These are phyloP conservation scores for Ametastegia equiseti DNA, from an alignment of 2,888 invertebrate species.

Conservation along the genomic window DNA sequence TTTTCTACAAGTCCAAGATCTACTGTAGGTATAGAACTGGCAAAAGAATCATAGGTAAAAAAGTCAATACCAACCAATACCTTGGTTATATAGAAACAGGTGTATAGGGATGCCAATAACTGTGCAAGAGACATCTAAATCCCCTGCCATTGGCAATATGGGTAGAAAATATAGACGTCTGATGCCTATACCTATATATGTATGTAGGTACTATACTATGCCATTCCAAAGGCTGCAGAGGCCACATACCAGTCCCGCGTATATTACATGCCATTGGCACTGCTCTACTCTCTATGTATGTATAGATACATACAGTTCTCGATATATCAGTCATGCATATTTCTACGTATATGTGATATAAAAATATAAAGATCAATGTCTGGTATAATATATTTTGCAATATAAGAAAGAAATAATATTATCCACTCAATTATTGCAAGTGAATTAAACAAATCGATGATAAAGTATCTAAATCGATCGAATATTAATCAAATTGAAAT, in stretches of 20 bases:
- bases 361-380: too few species aligned
- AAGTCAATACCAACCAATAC: neutral
- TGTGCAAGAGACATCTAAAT: neutral
- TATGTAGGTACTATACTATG: too few species aligned
- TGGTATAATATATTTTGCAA: too few species aligned
- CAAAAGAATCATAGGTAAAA: too few species aligned
- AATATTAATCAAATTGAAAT: neutral
- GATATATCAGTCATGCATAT: neutral
- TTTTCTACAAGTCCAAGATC: too few species aligned
- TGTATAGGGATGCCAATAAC: neutral
- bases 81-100: neutral
- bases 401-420: too few species aligned
- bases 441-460: too few species aligned
- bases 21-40: too few species aligned
- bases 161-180: slow-evolving; percentile 9
- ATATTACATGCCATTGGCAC: neutral
- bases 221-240: neutral
- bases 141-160: slow-evolving; percentile 3
- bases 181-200: too few species aligned
- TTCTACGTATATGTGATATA: neutral
- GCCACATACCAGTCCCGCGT: neutral
- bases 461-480: too few species aligned
- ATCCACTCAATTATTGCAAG: too few species aligned
- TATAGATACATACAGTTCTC: neutral
- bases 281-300: neutral